phyloP scores from a whole-genome alignment of 2,113 vertebrate genomes.

The Boleophthalmus pectinirostris region DNA sequence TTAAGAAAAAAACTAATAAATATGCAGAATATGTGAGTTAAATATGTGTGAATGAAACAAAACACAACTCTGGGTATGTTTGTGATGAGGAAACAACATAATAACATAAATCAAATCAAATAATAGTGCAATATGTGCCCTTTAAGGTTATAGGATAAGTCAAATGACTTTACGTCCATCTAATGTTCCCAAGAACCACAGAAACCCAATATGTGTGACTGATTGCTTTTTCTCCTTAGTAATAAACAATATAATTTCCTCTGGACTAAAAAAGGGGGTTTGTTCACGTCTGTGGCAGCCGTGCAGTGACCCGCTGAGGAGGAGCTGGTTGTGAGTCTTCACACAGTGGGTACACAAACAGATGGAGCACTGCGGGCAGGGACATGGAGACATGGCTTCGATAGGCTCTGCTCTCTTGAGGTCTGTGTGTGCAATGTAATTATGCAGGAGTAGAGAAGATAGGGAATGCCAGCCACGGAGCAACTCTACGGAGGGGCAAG shows the following conservation, averaged over 20 bases:
- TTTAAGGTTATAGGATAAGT: too few species aligned
- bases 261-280: slow-evolving; percentile 36
- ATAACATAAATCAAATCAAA: too few species aligned
- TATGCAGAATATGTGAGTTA: too few species aligned
- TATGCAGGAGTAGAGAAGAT: slow-evolving; percentile 49
- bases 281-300: neutral
- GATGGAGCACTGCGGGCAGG: slow-evolving; percentile 52
- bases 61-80: too few species aligned
- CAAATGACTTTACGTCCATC: too few species aligned
- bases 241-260: slow-evolving; percentile 9
- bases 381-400: slow-evolving; percentile 43
- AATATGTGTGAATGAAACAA: too few species aligned
- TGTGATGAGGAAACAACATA: too few species aligned
- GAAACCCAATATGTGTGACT: too few species aligned
- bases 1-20: too few species aligned
- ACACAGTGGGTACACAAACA: slow-evolving; percentile 49
- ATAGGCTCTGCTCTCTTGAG: slow-evolving; percentile 29
- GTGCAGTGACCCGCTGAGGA: slow-evolving; percentile 11
- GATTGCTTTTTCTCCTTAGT: too few species aligned
- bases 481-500: slow-evolving; percentile 11
- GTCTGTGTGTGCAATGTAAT: slow-evolving; percentile 45
- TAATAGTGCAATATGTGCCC: too few species aligned
- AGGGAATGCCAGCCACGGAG: slow-evolving; percentile 34
- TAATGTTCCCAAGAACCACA: too few species aligned
- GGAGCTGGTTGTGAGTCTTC: slow-evolving; percentile 45